Evolutionary conservation across 2,113 vertebrate genomes (phyloP), one percentile per base, ranked within the genome.

Genomic region (Zosterops borbonicus): DNA sequence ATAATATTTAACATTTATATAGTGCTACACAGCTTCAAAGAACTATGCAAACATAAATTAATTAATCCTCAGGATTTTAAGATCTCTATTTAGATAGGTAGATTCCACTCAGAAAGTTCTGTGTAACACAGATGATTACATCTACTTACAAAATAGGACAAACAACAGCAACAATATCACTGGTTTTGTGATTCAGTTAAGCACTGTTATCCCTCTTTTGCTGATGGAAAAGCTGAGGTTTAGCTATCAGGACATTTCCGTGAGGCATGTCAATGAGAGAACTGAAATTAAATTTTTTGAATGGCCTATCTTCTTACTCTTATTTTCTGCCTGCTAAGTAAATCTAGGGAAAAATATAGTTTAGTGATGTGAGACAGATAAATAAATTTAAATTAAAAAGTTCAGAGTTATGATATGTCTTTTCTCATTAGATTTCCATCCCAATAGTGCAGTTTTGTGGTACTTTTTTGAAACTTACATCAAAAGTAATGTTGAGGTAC

Each of bases 31-130:
- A 89, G 62, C 76, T 94, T 94, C 86, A 83, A 91, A 95, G 58
- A 71, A 58, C 53, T 89, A 75, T 39, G 47, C 50, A 96, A 89
- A 84, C 29, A 81, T 87, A 77, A 92, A 96, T 87, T 93, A 93
- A 90, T 93, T 64, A 95, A 94, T 94, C 52, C n/a, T 83, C 42
- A 70, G 35, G 47, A 84, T 92, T 95, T 90, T 94, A 86, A 95
- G 88, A 93, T 89, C 81, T 94, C 46, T 80, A 59, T 88, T 94
- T 88, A 90, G 69, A 92, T 81, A 92, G n/a, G 64, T 80, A 59
- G 73, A 77, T 78, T 74, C 56, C 20, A 81, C 68, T 91, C 67
- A 73, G 31, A 75, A 95, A 85, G 50, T 58, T 83, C 84, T 59
- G 11, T 76, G 42, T 50, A 67, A 47, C 53, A 87, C 37, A 85